Conservation (phyloP, 2,113 vertebrate genomes). For the Vulpes vulpes region DNA sequence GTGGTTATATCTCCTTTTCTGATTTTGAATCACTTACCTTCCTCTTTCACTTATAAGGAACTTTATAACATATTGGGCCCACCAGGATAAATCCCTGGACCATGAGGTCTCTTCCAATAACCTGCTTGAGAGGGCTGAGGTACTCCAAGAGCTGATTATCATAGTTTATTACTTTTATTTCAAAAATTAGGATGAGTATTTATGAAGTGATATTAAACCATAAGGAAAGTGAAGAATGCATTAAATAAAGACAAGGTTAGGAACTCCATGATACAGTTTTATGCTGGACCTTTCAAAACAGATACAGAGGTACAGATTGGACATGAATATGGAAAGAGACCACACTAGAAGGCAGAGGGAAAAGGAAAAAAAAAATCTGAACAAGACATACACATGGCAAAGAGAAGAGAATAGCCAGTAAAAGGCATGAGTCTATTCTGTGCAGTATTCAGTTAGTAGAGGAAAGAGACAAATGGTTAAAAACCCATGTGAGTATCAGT, state of each 20-base stretch:
- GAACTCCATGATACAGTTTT: neutral
- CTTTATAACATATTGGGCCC: neutral
- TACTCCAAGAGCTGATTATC: neutral
- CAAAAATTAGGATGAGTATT: neutral
- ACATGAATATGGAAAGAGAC: neutral
- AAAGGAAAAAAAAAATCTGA: neutral
- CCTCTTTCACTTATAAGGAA: neutral
- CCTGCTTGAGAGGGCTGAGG: neutral
- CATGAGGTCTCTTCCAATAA: neutral
- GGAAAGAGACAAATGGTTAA: neutral
- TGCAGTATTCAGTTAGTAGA: neutral
- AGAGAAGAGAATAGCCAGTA: neutral
- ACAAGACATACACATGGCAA: neutral
- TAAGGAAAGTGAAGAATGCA: neutral
- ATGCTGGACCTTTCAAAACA: neutral
- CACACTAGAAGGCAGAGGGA: neutral
- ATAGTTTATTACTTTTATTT: neutral
- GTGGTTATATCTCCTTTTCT: neutral
- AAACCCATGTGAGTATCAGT: neutral
- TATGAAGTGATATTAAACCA: neutral
- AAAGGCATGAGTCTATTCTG: neutral
- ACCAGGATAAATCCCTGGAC: neutral
- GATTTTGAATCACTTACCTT: neutral
- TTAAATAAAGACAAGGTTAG: neutral
- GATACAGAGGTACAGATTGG: neutral